Conservation (phyloP, 2,113 vertebrate genomes). For the Leptosomus discolor region DNA sequence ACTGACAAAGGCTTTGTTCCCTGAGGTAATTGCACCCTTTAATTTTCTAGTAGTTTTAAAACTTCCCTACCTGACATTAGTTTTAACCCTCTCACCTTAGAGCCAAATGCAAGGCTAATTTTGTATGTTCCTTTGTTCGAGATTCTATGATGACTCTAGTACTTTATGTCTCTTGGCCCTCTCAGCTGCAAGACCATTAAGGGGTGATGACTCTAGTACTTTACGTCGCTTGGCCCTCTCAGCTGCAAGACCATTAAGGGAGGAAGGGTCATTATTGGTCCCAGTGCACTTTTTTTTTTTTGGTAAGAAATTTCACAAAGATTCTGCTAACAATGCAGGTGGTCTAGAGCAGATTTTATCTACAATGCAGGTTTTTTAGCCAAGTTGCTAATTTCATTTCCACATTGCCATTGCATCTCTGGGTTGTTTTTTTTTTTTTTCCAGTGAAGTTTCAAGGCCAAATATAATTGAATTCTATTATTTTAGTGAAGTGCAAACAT, state of each 20-base stretch:
- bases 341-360: background rate
- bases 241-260: background rate
- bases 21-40: background rate
- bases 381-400: background rate
- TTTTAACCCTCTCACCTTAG: background rate
- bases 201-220: background rate
- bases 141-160: background rate
- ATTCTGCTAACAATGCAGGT: background rate
- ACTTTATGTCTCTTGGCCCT: background rate
- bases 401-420: background rate
- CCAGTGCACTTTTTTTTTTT: background rate
- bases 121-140: background rate
- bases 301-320: background rate
- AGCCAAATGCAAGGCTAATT: background rate
- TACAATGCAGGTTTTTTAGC: fast-evolving
- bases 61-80: background rate
- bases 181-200: background rate
- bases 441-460: background rate
- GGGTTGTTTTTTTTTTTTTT: background rate
- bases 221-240: background rate
- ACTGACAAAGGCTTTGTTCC: background rate
- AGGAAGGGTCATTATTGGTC: background rate
- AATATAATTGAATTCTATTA: background rate
- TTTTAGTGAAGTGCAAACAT: background rate
- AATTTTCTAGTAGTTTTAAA: background rate